Percentiles rank a stretch among this genome's conserved stretches.
phyloP scores from a whole-genome alignment of 2,113 vertebrate genomes.

The Rhineura floridana region DNA sequence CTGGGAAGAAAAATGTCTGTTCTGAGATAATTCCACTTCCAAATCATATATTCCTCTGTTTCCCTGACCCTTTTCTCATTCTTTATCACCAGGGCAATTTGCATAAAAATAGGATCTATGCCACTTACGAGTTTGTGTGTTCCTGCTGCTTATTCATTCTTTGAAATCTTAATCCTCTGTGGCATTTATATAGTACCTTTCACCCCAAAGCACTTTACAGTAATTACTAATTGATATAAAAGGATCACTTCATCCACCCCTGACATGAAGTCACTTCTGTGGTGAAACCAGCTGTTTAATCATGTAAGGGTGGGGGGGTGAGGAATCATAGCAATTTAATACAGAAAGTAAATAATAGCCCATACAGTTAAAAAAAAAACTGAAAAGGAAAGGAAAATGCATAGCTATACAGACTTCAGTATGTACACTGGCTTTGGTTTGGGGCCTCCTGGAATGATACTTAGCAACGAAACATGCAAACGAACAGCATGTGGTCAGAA shows the following conservation, averaged over 20 bases:
- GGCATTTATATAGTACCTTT: constrained; percentile 63
- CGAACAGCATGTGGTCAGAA: background rate
- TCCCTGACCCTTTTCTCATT: constrained; percentile 72
- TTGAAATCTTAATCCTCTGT: constrained; percentile 69
- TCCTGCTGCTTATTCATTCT: constrained; percentile 65
- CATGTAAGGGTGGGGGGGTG: constrained; percentile 1
- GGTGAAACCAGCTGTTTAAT: constrained; percentile 70
- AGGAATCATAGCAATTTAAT: constrained; percentile 32
- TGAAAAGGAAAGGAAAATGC: constrained; percentile 32
- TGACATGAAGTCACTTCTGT: constrained; percentile 66
- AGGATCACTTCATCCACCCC: constrained; percentile 71
- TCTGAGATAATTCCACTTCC: constrained; percentile 59
- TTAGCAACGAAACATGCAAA: background rate
- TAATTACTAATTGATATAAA: constrained; percentile 79
- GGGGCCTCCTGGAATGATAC: background rate
- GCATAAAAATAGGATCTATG: constrained; percentile 71
- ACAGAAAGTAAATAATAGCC: constrained; percentile 3
- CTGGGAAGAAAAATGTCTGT: constrained; percentile 51
- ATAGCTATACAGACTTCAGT: constrained; percentile 28
- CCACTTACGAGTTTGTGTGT: constrained; percentile 70
- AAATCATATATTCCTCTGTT: constrained; percentile 64
- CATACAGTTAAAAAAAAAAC: constrained; percentile 13
- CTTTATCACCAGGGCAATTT: constrained; percentile 72
- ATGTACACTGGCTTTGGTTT: constrained; percentile 24
- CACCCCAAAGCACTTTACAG: constrained; percentile 76